A percentile compares a stretch with the other conserved stretches of the same genome.
phyloP scores from a whole-genome alignment of 2,888 invertebrate genomes.

The Synanthedon myopaeformis region DNA sequence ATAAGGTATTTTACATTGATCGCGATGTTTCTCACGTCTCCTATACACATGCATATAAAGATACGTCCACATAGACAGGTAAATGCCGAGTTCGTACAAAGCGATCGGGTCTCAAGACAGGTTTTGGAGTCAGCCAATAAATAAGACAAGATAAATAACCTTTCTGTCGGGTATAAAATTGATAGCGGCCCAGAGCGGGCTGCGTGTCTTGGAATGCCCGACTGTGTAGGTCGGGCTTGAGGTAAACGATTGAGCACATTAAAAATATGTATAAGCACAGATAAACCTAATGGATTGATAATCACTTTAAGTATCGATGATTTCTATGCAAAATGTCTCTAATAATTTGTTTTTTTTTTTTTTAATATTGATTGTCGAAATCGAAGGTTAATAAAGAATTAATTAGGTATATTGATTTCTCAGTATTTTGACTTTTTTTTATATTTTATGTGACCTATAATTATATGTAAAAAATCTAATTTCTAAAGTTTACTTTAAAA shows the following conservation, averaged over 20 bases:
- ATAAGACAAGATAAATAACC: slow-evolving; percentile 67
- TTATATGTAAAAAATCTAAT: too few relatives aligned
- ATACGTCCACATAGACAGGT: slow-evolving; percentile 36
- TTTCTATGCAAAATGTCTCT: slow-evolving; percentile 16
- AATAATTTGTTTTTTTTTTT: slow-evolving; percentile 8
- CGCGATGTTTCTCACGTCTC: not conserved
- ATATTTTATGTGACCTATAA: too few relatives aligned
- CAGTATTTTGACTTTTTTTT: too few relatives aligned
- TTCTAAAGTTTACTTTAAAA: too few relatives aligned
- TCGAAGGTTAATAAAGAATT: too few relatives aligned
- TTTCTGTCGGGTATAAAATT: slow-evolving; percentile 65
- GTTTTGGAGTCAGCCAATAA: slow-evolving; percentile 64
- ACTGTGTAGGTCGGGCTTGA: slow-evolving; percentile 37
- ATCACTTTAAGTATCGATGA: not conserved
- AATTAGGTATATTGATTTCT: too few relatives aligned
- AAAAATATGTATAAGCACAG: slow-evolving; percentile 21
- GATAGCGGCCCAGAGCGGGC: slow-evolving; percentile 50
- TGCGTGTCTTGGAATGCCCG: slow-evolving; percentile 43
- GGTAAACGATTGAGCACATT: slow-evolving; percentile 25
- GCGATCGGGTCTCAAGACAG: slow-evolving; percentile 48
- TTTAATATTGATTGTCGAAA: too few relatives aligned
- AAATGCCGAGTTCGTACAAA: slow-evolving; percentile 37
- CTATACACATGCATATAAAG: slow-evolving; percentile 3
- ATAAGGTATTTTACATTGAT: not conserved
- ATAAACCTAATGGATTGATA: slow-evolving; percentile 33